Base-by-base conservation (phyloP, 2,113 vertebrate species). In the Hemicordylus capensis region DNA sequence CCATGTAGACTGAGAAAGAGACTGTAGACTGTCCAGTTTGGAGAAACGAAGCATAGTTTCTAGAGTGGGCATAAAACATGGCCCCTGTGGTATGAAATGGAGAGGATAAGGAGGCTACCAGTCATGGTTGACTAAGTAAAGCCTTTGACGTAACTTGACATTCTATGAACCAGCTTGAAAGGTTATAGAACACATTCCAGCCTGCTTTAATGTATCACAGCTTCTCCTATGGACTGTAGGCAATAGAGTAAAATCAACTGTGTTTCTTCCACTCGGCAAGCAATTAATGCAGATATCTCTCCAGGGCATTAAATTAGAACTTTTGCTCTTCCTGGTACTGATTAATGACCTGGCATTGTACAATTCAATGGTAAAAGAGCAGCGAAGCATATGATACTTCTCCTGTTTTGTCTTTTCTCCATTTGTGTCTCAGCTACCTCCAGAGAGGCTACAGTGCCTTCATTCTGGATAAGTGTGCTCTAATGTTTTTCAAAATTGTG, bases 231-330 rank as follows among this genome's bases (percentile, higher is more conserved):
- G 89, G 94, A 94, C 94, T 90, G 92, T 89, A 94, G 91, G 91
- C 96, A 96, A 95, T 92, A 95, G 93, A 90, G 95, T 96, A 90
- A 82, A 96, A 94, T 95, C 95, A 96, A 95, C 94, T 95, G 95
- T 95, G 93, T 96, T 92, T 90, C 92, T 94, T 96, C 91, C 95
- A 96, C 95, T 93, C 96, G 95, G 93, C 92, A 95, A 94, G 87
- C 76, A 3, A 96, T 96, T 95, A 96, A 94, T 93, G 87, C 90
- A 94, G 92, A 86, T 90, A 85, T 89, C 84, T 92, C 89, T 72
- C 89, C 76, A 54, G 10, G 87, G 90, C 89, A 88, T 77, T 83
- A 89, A 94, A 95, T 85, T 92, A 89, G 88, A 92, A 91, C 89
- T 85, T 94, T 94, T 90, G 90, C 83, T 92, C 89, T 92, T 88